Percentiles rank a stretch among this genome's conserved stretches.
These are phyloP conservation scores for Falco biarmicus DNA, from an alignment of 2,797 vertebrate species.

Conservation along the genomic window DNA sequence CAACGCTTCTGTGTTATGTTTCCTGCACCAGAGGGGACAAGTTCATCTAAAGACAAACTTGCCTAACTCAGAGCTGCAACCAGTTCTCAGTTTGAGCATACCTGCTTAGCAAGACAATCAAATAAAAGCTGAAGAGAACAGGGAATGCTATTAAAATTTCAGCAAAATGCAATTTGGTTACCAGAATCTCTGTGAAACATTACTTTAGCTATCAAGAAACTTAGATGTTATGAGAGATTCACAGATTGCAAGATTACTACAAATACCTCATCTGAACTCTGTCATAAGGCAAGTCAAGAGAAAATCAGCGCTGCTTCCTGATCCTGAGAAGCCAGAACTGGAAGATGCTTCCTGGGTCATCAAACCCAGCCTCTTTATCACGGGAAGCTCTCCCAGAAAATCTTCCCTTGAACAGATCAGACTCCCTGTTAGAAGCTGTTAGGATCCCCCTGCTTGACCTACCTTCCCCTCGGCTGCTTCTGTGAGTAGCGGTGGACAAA, in stretches of 20 bases:
- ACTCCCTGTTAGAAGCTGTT: background rate
- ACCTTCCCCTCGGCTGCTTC: background rate
- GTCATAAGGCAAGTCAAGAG: background rate
- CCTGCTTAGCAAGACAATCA: background rate
- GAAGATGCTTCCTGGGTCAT: background rate
- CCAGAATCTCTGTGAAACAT: background rate
- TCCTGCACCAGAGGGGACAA: background rate
- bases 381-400: rapidly evolving
- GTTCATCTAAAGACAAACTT: background rate
- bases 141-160: background rate
- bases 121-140: background rate
- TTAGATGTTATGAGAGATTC: background rate
- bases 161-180: background rate
- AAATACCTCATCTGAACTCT: background rate
- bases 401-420: background rate
- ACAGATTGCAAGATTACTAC: background rate
- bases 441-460: background rate
- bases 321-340: background rate
- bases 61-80: background rate
- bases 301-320: background rate
- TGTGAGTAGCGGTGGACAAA: background rate
- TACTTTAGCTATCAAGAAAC: background rate
- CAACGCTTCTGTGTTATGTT: background rate
- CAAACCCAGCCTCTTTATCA: background rate
- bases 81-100: background rate